Conservation (phyloP, 2,113 vertebrate genomes). For the Anguilla rostrata region DNA sequence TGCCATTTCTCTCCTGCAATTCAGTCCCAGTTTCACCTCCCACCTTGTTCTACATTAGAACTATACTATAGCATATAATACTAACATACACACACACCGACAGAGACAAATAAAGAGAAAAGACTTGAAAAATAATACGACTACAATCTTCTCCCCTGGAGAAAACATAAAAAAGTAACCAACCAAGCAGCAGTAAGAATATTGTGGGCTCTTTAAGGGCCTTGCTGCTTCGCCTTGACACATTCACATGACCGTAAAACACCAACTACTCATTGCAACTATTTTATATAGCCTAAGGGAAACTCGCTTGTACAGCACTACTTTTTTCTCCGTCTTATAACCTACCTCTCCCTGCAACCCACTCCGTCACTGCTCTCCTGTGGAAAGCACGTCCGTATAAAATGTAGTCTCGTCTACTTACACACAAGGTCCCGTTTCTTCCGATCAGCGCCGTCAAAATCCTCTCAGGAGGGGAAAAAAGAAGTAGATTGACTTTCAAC, state of each 20-base stretch:
- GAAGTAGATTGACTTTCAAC: slow-evolving; percentile 71
- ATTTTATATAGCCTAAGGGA: slow-evolving; percentile 41
- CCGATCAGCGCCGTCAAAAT: slow-evolving; percentile 58
- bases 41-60: not conserved
- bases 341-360: slow-evolving; percentile 49
- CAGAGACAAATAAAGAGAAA: slow-evolving; percentile 34
- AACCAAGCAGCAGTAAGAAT: slow-evolving; percentile 45
- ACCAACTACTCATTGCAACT: slow-evolving; percentile 62
- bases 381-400: slow-evolving; percentile 61
- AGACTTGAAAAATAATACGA: slow-evolving; percentile 44
- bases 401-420: slow-evolving; percentile 59
- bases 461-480: slow-evolving; percentile 38
- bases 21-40: not conserved
- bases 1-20: not conserved
- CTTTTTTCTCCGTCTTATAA: slow-evolving; percentile 64
- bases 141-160: not conserved
- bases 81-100: slow-evolving; percentile 35
- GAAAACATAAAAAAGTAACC: slow-evolving; percentile 48
- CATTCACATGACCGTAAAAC: slow-evolving; percentile 37
- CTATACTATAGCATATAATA: slow-evolving; percentile 9
- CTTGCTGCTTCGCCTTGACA: slow-evolving; percentile 67
- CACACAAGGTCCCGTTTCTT: slow-evolving; percentile 70
- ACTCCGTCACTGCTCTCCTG: slow-evolving; percentile 52
- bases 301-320: slow-evolving; percentile 67
- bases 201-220: slow-evolving; percentile 62